Evolutionary conservation across 2,113 vertebrate species (phyloP).

Genomic region (Poicephalus gulielmi): DNA sequence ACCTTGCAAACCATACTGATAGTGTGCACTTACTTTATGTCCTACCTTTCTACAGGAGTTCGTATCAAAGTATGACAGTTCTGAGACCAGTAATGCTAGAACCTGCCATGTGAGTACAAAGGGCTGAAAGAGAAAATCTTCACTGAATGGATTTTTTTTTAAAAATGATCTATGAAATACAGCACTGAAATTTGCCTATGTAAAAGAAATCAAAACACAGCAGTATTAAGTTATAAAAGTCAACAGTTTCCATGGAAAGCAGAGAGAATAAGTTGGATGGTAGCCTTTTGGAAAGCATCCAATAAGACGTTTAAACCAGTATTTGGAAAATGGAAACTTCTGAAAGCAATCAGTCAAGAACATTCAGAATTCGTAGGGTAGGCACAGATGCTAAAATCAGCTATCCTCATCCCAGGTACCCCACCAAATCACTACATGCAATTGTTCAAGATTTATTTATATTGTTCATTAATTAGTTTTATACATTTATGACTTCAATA

Average conservation of each 20-base stretch:
- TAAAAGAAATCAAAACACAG: neutral
- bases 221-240: neutral
- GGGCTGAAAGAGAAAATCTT: neutral
- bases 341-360: neutral
- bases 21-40: neutral
- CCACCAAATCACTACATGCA: neutral
- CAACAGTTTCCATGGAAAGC: neutral
- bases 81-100: neutral
- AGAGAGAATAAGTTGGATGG: neutral
- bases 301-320: neutral
- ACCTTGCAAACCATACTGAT: neutral
- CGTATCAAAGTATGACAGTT: neutral
- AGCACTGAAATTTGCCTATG: fast-evolving
- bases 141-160: neutral
- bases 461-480: neutral
- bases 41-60: neutral
- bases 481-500: neutral
- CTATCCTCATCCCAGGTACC: neutral
- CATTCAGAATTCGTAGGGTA: neutral
- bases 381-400: neutral
- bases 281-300: neutral
- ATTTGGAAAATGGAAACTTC: neutral
- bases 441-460: neutral
- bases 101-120: neutral
- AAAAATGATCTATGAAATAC: neutral